Percentiles rank a stretch among this genome's conserved stretches.
Conservation (phyloP, 2,888 invertebrate species). For the Oscheius onirici region DNA sequence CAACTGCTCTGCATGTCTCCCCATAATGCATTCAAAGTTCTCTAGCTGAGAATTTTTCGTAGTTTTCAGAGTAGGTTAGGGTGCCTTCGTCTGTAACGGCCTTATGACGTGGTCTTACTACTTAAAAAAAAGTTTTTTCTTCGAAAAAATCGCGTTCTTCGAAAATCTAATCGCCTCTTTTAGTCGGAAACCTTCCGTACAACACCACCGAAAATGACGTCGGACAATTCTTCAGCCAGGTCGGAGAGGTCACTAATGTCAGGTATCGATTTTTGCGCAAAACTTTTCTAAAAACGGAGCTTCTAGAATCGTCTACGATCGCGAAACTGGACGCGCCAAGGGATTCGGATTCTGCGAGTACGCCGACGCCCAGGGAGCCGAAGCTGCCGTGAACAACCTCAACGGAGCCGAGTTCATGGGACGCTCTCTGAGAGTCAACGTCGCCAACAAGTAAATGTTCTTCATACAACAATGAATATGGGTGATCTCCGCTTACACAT, state of each 20-base stretch:
- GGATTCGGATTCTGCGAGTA: constrained; percentile 71
- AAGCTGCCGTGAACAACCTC: constrained; percentile 63
- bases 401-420: constrained; percentile 67
- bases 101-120: too few species aligned
- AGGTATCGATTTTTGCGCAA: constrained; percentile 30
- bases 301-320: constrained; percentile 67
- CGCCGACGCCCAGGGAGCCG: constrained; percentile 63
- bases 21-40: too few species aligned
- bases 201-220: constrained; percentile 63
- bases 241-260: constrained; percentile 58
- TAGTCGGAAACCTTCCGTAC: constrained; percentile 70
- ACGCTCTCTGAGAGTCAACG: constrained; percentile 68
- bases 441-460: constrained; percentile 58
- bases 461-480: too few species aligned
- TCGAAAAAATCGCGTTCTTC: too few species aligned
- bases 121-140: too few species aligned
- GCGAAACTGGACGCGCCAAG: constrained; percentile 68
- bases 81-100: too few species aligned
- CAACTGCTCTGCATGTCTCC: too few species aligned
- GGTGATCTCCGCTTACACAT: too few species aligned
- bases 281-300: not conserved
- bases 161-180: constrained; percentile 76
- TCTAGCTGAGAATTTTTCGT: too few species aligned
- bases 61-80: too few species aligned
- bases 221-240: constrained; percentile 63